Evolutionary conservation across 1,140 invertebrate genomes (phyloP), one percentile per base, ranked within the genome.

Genomic region (Oryctes rhinoceros): DNA sequence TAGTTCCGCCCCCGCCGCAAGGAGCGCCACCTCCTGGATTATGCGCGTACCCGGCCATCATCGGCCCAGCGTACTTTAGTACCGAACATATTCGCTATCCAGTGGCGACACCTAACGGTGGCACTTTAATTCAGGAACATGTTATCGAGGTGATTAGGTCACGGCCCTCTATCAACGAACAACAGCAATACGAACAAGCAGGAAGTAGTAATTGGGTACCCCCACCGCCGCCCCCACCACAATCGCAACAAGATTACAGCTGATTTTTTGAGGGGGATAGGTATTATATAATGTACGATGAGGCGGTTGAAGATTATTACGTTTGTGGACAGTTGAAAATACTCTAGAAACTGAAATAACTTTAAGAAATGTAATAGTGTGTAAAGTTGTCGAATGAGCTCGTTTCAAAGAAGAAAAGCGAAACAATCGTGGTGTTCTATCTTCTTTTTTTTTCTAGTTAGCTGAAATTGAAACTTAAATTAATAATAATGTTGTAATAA

Each of bases 371-470:
- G 53, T 15, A 13, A 62, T n/a, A 7, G 7, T 6, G 53, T 62
- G 53, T 44, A 10, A 44, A 44, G 5, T 44, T 44, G 5, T 62
- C 53, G 53, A 62, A 62, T 18, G 7, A 13, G 13, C 5, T 10
- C 7, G 20, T 62, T 15, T 7, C 5, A 20, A 18, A 80, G 79
- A 47, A 62, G 79, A 78, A 76, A 81, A 79, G 65, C 76, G 79
- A 82, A 82, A 80, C 79, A 82, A 82, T 83, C 62, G 65, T 75
- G 76, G 82, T 83, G 79, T 83, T 83, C 81, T 83, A 44, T 44
- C 39, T 44, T 44, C 79, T 71, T 24, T 71, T 9, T 18, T 18
- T 59, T 59, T 74, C 47, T 49, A 76, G 75, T 13, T 47, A 76
- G 39, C 18, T 15, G 15, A 76, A 76, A 76, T 47, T 76, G 47